Conservation (phyloP, 1,140 invertebrate genomes). For the Drosophila sp. region DNA sequence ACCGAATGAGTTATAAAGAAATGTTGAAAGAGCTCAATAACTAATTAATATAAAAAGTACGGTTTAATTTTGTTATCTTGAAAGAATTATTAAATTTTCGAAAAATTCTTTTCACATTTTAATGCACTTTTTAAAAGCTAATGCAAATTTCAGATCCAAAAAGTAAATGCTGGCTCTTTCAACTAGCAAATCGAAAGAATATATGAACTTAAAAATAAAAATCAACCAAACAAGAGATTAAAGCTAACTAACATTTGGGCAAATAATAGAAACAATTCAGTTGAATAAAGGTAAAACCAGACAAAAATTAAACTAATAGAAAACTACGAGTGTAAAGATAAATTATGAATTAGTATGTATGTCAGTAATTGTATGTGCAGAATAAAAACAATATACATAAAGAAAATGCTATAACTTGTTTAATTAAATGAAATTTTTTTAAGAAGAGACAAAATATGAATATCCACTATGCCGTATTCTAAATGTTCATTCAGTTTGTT, state of each 20-base stretch:
- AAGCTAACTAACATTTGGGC: constrained; percentile 30
- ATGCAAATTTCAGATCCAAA: constrained; percentile 30
- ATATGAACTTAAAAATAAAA: constrained; percentile 11
- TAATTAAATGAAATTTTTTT: no score
- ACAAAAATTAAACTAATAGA: constrained; percentile 52
- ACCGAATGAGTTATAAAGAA: constrained; percentile 38
- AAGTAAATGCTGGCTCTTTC: constrained; percentile 51
- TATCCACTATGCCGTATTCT: no score
- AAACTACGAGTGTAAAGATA: constrained; percentile 44
- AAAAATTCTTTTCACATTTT: constrained; percentile 34
- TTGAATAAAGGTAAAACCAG: constrained; percentile 48
- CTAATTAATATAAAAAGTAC: constrained; percentile 12
- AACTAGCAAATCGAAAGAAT: constrained; percentile 34
- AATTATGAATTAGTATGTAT: constrained; percentile 75
- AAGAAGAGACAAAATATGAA: no score
- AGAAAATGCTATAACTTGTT: background rate
- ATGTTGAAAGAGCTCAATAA: constrained; percentile 39
- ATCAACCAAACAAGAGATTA: constrained; percentile 40
- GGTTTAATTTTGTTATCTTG: constrained; percentile 18
- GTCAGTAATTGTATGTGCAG: constrained; percentile 70
- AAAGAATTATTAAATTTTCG: constrained; percentile 20
- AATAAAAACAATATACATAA: constrained; percentile 69
- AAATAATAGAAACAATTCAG: constrained; percentile 47
- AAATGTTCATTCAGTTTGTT: no score
- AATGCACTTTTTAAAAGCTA: constrained; percentile 45